These are phyloP conservation scores for Microchrysa polita DNA, from an alignment of 2,888 invertebrate genomes.

Conservation along the genomic window DNA sequence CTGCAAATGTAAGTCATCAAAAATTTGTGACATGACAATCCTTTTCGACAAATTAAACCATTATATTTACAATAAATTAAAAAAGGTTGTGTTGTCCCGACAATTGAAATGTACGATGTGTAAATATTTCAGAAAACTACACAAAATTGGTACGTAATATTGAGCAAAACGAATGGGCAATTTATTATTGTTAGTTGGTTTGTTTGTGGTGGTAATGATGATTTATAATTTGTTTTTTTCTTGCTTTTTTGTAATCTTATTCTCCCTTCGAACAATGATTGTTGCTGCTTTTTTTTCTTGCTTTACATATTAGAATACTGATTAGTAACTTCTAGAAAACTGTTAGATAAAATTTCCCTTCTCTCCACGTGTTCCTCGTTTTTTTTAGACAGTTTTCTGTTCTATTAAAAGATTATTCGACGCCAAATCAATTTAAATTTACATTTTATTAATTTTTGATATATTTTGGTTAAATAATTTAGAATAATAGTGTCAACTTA, in stretches of 20 bases:
- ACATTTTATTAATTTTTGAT: background rate
- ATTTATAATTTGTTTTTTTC: background rate
- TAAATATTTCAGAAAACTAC: too few relatives aligned
- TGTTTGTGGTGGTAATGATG: background rate
- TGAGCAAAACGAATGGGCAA: background rate
- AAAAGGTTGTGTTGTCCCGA: too few relatives aligned
- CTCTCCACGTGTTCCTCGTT: background rate
- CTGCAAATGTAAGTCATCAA: too few relatives aligned
- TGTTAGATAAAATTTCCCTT: background rate
- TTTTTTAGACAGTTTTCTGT: background rate
- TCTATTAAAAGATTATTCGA: conserved; percentile 12
- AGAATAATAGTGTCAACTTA: too few relatives aligned
- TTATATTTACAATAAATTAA: too few relatives aligned
- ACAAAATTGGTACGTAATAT: too few relatives aligned
- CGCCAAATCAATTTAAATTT: background rate
- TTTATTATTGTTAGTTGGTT: too few relatives aligned
- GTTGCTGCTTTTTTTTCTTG: background rate
- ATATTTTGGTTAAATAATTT: too few relatives aligned
- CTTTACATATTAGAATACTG: conserved; percentile 39
- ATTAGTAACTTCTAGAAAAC: conserved; percentile 32
- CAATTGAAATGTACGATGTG: too few relatives aligned
- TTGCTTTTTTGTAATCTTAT: too few relatives aligned
- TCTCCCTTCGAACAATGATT: conserved; percentile 10
- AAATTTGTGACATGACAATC: too few relatives aligned
- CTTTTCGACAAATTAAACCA: too few relatives aligned